phyloP scores from a whole-genome alignment of 2,113 vertebrate genomes.

The Gallinago jamesoni region DNA sequence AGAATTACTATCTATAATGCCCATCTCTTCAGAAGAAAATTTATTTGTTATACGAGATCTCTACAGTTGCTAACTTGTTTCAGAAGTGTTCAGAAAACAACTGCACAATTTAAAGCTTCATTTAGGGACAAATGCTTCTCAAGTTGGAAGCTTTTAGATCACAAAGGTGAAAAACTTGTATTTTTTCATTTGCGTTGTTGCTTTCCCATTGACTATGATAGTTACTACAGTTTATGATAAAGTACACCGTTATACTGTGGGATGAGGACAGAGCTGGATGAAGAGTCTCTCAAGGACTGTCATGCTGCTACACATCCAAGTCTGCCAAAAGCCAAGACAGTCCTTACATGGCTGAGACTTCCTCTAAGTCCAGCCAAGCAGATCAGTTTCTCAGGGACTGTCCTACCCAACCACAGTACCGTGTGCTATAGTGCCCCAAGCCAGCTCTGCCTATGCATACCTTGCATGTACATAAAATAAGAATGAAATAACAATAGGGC shows the following conservation, averaged over 20 bases:
- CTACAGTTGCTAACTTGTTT: neutral
- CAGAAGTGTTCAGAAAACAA: neutral
- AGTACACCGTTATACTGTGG: neutral
- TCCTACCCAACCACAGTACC: neutral
- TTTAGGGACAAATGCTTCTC: neutral
- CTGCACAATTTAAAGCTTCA: neutral
- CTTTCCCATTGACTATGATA: neutral
- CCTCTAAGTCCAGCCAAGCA: neutral
- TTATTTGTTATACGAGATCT: neutral
- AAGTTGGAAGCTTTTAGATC: neutral
- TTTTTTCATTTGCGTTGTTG: neutral
- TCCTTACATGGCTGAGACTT: neutral
- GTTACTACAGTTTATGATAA: neutral
- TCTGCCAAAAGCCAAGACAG: neutral
- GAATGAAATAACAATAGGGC: neutral
- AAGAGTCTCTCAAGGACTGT: neutral
- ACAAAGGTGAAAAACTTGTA: neutral
- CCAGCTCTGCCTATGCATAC: neutral
- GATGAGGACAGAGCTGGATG: neutral
- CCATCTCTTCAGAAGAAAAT: neutral
- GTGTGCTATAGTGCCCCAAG: neutral
- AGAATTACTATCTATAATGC: neutral
- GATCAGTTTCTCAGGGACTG: neutral
- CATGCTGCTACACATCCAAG: neutral
- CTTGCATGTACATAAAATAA: neutral